Base-by-base conservation (phyloP, 2,888 invertebrate species). In the Flabesymbios commensalis region DNA sequence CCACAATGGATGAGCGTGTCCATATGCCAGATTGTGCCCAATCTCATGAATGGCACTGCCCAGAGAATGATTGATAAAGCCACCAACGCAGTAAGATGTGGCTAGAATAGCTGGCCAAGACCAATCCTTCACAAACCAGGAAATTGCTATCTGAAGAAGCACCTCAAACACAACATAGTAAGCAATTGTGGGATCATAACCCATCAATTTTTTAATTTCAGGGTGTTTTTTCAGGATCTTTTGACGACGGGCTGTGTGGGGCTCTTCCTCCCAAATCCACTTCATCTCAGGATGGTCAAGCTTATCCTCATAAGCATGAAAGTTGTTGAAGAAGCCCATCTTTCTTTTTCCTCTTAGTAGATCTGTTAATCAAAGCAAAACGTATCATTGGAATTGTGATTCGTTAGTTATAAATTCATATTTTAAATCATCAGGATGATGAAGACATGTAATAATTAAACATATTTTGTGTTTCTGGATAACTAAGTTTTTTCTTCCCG, bases 241-340 rank as follows among this genome's bases (percentile, higher is more conserved):
- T 86, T 93, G 92, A 64, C 99, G 87, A 60, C 98, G 88, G 63
- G 90, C 89, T 2, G 95, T 94, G 82, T 99, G 99, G 1, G 98
- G 98, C 81, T 99, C 98, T 78, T 97, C 97, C 0, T 93, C 92
- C 77, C 93, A 93, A 33, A 89, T 88, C 98, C 98, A 98, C 0
- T 32, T 24, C 80, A n/a, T n/a, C n/a, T n/a, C n/a, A n/a, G n/a
- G n/a, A n/a, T n/a, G n/a, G n/a, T n/a, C n/a, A n/a, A n/a, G n/a
- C n/a, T n/a, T n/a, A n/a, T n/a, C n/a, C n/a, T n/a, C n/a, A n/a
- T n/a, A n/a, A n/a, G n/a, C n/a, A n/a, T n/a, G n/a, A n/a, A n/a
- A n/a, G n/a, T n/a, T n/a, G n/a, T n/a, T n/a, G n/a, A n/a, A n/a
- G n/a, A n/a, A n/a, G n/a, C n/a, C n/a, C n/a, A n/a, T n/a, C n/a